These are phyloP conservation scores for Agriopis aurantiaria DNA, from an alignment of 2,888 invertebrate species.

Conservation along the genomic window DNA sequence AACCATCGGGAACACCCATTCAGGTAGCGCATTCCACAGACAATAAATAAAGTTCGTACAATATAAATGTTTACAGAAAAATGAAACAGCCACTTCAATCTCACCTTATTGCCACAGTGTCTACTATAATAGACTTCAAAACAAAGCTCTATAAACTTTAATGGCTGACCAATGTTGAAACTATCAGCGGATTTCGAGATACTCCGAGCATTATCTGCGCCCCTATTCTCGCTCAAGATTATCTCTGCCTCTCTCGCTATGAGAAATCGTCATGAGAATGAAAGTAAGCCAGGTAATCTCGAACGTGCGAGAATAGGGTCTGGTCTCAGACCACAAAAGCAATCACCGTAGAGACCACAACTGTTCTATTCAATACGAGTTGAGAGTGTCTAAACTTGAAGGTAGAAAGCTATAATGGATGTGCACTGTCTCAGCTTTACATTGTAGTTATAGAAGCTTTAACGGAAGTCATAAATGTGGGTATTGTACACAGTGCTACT, in stretches of 20 bases:
- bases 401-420: slow-evolving; percentile 25
- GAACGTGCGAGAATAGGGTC: not conserved
- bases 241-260: not conserved
- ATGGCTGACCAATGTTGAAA: slow-evolving; percentile 29
- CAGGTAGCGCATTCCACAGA: too few relatives aligned
- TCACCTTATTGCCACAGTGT: not conserved
- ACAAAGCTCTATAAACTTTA: slow-evolving; percentile 28
- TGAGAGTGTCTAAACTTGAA: slow-evolving; percentile 17
- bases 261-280: not conserved
- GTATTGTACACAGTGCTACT: not conserved
- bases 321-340: slow-evolving; percentile 39
- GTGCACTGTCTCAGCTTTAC: slow-evolving; percentile 30
- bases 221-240: not conserved
- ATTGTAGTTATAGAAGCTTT: slow-evolving; percentile 34
- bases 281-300: not conserved
- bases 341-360: slow-evolving; percentile 43
- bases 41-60: too few relatives aligned
- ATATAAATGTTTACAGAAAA: not conserved
- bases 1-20: too few relatives aligned
- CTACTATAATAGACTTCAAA: slow-evolving; percentile 8
- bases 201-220: not conserved
- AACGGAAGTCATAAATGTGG: slow-evolving; percentile 1
- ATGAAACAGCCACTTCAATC: not conserved
- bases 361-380: slow-evolving; percentile 27
- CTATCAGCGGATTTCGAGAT: slow-evolving; percentile 14